Evolutionary conservation across 1,140 invertebrate genomes (phyloP).

Genomic region (Steinernema khuongi): DNA sequence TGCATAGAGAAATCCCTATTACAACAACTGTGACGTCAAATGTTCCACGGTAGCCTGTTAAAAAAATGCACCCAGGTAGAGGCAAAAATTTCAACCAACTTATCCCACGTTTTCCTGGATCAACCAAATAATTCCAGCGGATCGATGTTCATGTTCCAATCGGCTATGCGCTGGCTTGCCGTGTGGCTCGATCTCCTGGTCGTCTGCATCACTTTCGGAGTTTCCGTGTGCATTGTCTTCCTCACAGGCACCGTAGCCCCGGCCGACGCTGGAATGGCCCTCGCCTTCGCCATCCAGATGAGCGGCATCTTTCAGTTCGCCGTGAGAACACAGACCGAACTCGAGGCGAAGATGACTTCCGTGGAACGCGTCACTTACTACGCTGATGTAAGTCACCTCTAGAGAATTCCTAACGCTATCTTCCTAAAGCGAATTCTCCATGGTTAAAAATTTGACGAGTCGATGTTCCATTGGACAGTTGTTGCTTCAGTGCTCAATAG

Average conservation of each 20-base stretch:
- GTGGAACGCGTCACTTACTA: slow-evolving; percentile 65
- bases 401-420: too few relatives aligned
- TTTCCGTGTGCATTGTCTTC: slow-evolving; percentile 65
- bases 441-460: too few relatives aligned
- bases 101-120: slow-evolving; percentile 13
- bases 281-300: slow-evolving; percentile 67
- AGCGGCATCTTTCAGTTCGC: slow-evolving; percentile 69
- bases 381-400: slow-evolving; percentile 56
- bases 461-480: too few relatives aligned
- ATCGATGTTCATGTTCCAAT: slow-evolving; percentile 62
- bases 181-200: slow-evolving; percentile 67
- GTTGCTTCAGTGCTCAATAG: too few relatives aligned
- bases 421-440: too few relatives aligned
- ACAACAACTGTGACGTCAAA: too few relatives aligned
- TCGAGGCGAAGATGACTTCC: slow-evolving; percentile 68
- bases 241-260: slow-evolving; percentile 64
- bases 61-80: too few relatives aligned
- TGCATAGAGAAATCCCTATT: too few relatives aligned
- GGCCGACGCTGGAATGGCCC: slow-evolving; percentile 68
- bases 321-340: slow-evolving; percentile 66
- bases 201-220: slow-evolving; percentile 63
- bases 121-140: slow-evolving; percentile 29
- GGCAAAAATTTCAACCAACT: too few relatives aligned
- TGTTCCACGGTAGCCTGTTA: too few relatives aligned
- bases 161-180: slow-evolving; percentile 69